Percentiles rank a stretch among this genome's conserved stretches.
Conservation (phyloP, 2,888 invertebrate genomes). For the Campoplex capitator region DNA sequence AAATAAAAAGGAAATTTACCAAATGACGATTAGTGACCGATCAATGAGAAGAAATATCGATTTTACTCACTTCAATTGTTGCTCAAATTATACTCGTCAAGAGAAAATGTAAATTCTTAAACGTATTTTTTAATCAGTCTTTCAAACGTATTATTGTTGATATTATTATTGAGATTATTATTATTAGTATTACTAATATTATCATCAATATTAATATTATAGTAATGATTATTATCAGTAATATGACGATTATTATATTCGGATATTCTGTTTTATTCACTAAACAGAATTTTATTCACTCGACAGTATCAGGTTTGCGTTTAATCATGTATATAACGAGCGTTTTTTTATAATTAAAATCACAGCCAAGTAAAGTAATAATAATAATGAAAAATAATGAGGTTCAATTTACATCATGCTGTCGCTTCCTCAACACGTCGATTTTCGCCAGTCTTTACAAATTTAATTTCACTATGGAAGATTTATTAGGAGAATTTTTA, state of each 20-base stretch:
- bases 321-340: constrained; percentile 23
- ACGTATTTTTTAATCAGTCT: constrained; percentile 69
- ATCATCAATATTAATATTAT: background rate
- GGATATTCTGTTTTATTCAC: constrained; percentile 35
- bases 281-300: constrained; percentile 34
- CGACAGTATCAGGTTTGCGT: constrained; percentile 2
- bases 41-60: background rate
- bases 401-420: constrained; percentile 51
- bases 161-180: constrained; percentile 47
- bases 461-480: background rate
- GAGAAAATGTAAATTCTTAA: constrained; percentile 42
- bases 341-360: constrained; percentile 64
- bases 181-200: constrained; percentile 38
- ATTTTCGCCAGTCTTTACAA: background rate
- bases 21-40: background rate
- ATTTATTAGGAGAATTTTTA: background rate
- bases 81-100: constrained; percentile 3
- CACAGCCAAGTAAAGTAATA: constrained; percentile 67
- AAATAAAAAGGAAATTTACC: background rate
- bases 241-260: constrained; percentile 7
- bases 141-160: constrained; percentile 60
- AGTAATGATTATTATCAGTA: background rate
- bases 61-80: background rate
- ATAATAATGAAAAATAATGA: constrained; percentile 49
- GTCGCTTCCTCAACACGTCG: background rate